These are phyloP conservation scores for Ormyrus thymus DNA, from an alignment of 2,888 invertebrate genomes.

Conservation along the genomic window DNA sequence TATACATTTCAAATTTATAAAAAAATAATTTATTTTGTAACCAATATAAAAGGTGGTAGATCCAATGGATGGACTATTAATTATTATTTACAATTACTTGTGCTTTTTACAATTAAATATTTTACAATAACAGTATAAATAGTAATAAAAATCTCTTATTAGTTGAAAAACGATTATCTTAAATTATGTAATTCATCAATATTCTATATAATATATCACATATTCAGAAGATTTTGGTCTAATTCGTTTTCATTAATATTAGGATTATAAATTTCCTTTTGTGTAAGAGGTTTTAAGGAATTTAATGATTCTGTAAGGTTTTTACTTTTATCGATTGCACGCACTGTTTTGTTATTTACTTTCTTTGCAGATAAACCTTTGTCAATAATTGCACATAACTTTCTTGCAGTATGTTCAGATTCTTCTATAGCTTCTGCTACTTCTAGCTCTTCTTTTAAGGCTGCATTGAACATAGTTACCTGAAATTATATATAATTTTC, in stretches of 20 bases:
- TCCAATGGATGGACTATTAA: too few relatives aligned
- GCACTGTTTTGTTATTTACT: conserved; percentile 34
- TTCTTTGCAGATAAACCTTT: conserved; percentile 46
- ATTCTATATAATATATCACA: not conserved
- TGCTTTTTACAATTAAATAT: not conserved
- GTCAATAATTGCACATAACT: conserved; percentile 48
- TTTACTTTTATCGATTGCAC: conserved; percentile 50
- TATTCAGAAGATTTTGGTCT: conserved; percentile 31
- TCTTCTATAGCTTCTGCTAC: conserved; percentile 57
- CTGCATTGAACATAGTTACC: conserved; percentile 63
- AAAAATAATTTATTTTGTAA: too few relatives aligned
- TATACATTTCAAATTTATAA: too few relatives aligned
- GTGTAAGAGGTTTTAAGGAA: conserved; percentile 23
- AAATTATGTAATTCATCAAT: not conserved
- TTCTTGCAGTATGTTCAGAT: conserved; percentile 54
- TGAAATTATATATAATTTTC: conserved; percentile 44
- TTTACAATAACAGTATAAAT: not conserved
- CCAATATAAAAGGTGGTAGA: too few relatives aligned
- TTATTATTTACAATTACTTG: too few relatives aligned
- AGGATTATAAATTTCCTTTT: conserved; percentile 55
- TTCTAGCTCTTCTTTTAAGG: conserved; percentile 62
- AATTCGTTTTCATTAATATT: conserved; percentile 44
- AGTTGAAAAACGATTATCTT: not conserved
- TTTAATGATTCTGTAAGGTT: conserved; percentile 46
- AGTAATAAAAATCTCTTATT: conserved; percentile 19